Evolutionary conservation across 2,888 invertebrate genomes (phyloP), one percentile per base, ranked within the genome.

Genomic region (Lasioglossum leucozonium): DNA sequence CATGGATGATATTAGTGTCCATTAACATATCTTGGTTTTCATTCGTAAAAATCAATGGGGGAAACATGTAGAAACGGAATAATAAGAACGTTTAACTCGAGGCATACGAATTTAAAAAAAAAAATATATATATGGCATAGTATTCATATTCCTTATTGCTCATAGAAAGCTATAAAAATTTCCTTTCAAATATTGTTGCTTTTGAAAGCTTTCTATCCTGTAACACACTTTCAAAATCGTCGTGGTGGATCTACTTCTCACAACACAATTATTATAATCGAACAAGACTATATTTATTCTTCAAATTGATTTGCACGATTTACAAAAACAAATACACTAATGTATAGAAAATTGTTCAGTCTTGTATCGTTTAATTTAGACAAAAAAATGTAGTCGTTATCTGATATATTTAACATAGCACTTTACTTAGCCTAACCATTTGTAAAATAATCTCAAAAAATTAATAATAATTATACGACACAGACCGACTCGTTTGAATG

Each of bases 1-100:
- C 30, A 62, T 34, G 62, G 62, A 62, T 62, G 62, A 62, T 34
- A 8, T 62, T 62, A 30, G 62, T 30, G 62, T 30, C 16, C 62
- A 62, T 62, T 62, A 62, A 62, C 62, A 62, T 62, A 62, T 62
- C 62, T 62, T 62, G 62, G 62, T 62, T 30, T 62, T 62, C 62
- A 62, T 62, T 18, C 18, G 62, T 62, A 62, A 62, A 34, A 62
- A 62, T 62, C 62, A 62, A 62, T 62, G 30, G 30, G 2, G 30
- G 62, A 34, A 8, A 62, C 30, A 30, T 34, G 34, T 18, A 62
- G 30, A 62, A 8, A 34, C 30, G 62, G 18, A 30, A 18, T 62
- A 62, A 62, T 16, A 62, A 62, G 30, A 62, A 62, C n/a, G 62
- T 30, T 30, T 26, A 58, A 58, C 26, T 16, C 62, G 62, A 62